Conservation (phyloP, 2,797 vertebrate species). For the Manis pentadactyla region DNA sequence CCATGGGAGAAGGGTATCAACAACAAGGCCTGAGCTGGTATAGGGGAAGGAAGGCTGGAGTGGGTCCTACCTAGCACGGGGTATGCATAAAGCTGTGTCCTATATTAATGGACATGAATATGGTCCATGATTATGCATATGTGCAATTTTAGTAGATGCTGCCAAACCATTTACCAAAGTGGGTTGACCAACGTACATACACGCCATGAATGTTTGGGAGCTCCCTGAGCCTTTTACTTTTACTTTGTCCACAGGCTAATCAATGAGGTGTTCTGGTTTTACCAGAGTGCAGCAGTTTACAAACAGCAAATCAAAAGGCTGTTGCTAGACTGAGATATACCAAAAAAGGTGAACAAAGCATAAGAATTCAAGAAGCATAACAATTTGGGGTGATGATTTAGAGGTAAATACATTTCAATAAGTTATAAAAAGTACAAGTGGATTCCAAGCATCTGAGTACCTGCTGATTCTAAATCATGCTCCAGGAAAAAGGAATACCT, state of each 20-base stretch:
- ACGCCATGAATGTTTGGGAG: background rate
- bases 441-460: background rate
- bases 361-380: background rate
- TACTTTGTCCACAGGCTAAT: background rate
- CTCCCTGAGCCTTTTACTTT: background rate
- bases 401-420: conserved; percentile 53
- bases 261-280: conserved; percentile 23
- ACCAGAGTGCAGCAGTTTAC: background rate
- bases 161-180: conserved; percentile 22
- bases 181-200: background rate
- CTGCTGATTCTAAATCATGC: background rate
- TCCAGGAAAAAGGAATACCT: background rate
- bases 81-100: background rate
- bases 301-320: conserved; percentile 28
- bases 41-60: background rate
- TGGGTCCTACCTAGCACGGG: background rate
- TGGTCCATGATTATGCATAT: background rate
- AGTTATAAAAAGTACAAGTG: background rate
- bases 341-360: background rate
- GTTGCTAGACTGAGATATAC: background rate
- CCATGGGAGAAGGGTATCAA: background rate
- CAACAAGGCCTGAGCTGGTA: background rate
- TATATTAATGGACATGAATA: background rate
- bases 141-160: background rate
- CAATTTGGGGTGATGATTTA: background rate